These are phyloP conservation scores for Leptinotarsa rubiginosa DNA, from an alignment of 2,888 invertebrate genomes.

Conservation along the genomic window DNA sequence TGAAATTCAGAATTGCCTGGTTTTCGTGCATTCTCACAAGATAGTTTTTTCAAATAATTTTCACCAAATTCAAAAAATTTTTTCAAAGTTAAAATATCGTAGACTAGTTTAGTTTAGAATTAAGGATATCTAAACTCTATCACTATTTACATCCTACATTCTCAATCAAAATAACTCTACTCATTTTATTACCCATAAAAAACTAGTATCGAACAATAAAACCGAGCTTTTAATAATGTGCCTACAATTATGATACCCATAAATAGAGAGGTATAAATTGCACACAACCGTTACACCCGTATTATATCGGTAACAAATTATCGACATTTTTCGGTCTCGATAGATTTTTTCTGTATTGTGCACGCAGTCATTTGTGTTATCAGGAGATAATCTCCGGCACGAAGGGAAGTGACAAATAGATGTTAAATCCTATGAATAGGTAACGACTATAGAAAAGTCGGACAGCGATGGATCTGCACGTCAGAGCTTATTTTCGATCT, in stretches of 20 bases:
- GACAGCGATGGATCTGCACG: conserved; percentile 59
- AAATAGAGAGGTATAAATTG: conserved; percentile 43
- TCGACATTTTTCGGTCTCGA: conserved; percentile 40
- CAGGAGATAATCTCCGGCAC: conserved; percentile 55
- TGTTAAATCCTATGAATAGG: conserved; percentile 57
- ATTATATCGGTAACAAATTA: conserved; percentile 42
- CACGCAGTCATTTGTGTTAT: conserved; percentile 38
- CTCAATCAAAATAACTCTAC: conserved; percentile 16
- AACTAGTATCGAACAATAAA: conserved; percentile 37
- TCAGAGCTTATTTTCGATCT: conserved; percentile 58
- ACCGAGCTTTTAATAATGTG: conserved; percentile 40
- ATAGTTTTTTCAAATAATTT: too few relatives aligned
- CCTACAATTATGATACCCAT: conserved; percentile 44
- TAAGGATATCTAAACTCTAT: not conserved
- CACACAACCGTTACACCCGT: conserved; percentile 40
- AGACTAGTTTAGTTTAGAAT: too few relatives aligned
- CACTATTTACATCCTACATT: not conserved
- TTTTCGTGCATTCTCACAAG: too few relatives aligned
- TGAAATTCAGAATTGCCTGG: too few relatives aligned
- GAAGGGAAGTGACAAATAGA: conserved; percentile 59
- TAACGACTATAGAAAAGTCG: conserved; percentile 54
- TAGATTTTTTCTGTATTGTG: conserved; percentile 36
- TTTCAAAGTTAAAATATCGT: too few relatives aligned
- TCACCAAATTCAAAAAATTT: too few relatives aligned
- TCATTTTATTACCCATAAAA: conserved; percentile 37